Evolutionary conservation across 2,888 invertebrate species (phyloP).

Genomic region (Nasonia oneida): DNA sequence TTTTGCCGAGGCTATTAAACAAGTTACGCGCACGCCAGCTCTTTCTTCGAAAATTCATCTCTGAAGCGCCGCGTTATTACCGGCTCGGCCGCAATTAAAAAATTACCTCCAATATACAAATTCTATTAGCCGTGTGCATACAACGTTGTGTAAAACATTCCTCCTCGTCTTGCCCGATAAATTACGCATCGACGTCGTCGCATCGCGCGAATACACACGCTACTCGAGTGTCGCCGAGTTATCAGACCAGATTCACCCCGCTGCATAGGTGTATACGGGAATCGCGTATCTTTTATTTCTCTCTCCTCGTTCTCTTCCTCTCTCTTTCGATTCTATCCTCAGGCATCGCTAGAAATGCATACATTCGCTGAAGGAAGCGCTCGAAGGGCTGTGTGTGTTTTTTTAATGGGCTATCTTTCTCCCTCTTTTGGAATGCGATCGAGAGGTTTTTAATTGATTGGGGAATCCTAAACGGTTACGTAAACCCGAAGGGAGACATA

Average conservation of each 20-base stretch:
- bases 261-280: not conserved
- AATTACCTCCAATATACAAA: not conserved
- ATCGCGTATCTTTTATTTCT: not conserved
- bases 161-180: not conserved
- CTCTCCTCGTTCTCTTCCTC: not conserved
- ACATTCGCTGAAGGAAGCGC: not conserved
- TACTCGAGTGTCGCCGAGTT: slow-evolving; percentile 32
- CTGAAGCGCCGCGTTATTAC: not conserved
- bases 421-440: not conserved
- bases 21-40: slow-evolving; percentile 7
- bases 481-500: not conserved
- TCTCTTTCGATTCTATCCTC: not conserved
- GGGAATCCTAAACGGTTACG: not conserved
- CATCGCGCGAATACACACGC: not conserved
- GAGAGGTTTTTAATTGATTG: not conserved
- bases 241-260: slow-evolving; percentile 41
- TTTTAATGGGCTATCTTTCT: not conserved
- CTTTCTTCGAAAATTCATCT: slow-evolving; percentile 1
- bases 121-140: not conserved
- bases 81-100: not conserved
- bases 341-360: slow-evolving; percentile 1
- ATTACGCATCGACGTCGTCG: not conserved
- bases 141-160: slow-evolving; percentile 1
- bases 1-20: not conserved
- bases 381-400: not conserved